phyloP scores from a whole-genome alignment of 2,113 vertebrate species.

The Motacilla tschutschensis region DNA sequence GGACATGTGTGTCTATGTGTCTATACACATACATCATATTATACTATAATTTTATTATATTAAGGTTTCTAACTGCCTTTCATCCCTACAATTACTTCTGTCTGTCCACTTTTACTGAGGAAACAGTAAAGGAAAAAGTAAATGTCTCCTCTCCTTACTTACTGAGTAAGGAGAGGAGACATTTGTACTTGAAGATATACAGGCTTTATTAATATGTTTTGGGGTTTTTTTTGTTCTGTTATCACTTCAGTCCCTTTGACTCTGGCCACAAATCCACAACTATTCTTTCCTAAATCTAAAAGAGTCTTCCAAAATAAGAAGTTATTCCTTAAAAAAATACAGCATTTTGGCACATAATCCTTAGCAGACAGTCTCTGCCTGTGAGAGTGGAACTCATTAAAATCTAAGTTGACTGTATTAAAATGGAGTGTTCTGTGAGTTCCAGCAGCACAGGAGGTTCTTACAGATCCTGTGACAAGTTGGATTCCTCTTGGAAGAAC shows the following conservation, averaged over 20 bases:
- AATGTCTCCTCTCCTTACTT: too few species aligned
- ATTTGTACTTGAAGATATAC: background rate
- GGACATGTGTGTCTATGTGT: background rate
- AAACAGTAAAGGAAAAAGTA: background rate
- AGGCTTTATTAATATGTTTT: background rate
- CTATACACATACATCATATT: rapidly evolving
- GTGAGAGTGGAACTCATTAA: background rate
- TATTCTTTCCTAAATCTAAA: background rate
- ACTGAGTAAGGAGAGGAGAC: background rate
- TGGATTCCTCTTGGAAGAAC: background rate
- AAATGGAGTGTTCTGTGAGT: background rate
- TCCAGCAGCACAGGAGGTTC: background rate
- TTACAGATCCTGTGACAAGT: background rate
- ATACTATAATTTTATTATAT: background rate
- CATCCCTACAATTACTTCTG: background rate
- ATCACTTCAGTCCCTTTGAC: background rate
- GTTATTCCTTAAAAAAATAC: background rate
- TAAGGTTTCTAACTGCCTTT: background rate
- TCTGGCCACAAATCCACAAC: background rate
- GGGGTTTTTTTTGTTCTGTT: background rate
- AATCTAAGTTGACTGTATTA: background rate
- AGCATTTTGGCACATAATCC: background rate
- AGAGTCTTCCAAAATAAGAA: background rate
- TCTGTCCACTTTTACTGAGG: background rate
- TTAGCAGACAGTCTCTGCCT: background rate